Conservation (phyloP, 2,797 vertebrate genomes). For the Galaxias olidus region DNA sequence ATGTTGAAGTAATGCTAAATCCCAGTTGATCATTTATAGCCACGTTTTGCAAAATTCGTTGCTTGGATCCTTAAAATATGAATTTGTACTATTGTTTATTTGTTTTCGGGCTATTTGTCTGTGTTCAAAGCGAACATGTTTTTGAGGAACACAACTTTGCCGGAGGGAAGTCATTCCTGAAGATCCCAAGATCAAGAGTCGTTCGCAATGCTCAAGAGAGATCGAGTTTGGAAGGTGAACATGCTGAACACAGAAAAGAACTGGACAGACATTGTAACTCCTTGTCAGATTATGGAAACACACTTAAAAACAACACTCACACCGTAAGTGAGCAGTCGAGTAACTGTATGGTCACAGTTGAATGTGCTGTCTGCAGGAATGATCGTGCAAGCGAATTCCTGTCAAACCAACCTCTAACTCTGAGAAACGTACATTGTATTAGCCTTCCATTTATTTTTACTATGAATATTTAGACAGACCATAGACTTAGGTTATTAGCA, state of each 20-base stretch:
- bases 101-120: conserved; percentile 46
- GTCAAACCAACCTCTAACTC: no score
- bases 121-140: conserved; percentile 36
- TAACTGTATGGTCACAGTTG: not conserved
- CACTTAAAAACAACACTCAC: conserved; percentile 82
- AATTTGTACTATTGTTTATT: conserved; percentile 36
- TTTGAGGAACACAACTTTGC: conserved; percentile 6
- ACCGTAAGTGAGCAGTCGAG: conserved; percentile 72
- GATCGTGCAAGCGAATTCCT: not conserved
- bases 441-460: no score
- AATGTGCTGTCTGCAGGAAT: no score
- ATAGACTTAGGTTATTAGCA: no score
- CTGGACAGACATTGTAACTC: conserved; percentile 66
- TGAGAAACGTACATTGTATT: no score
- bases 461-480: no score
- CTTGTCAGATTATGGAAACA: conserved; percentile 60
- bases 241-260: conserved; percentile 46
- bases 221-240: conserved; percentile 26
- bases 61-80: conserved; percentile 54
- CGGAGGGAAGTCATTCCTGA: conserved; percentile 15
- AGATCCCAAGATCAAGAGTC: conserved; percentile 36
- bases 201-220: conserved; percentile 37
- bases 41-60: not conserved
- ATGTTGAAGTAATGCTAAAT: not conserved
- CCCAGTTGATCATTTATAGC: conserved; percentile 1